A percentile compares a stretch with the other conserved stretches of the same genome.
phyloP scores from a whole-genome alignment of 2,113 vertebrate species.

The Panthera tigris region DNA sequence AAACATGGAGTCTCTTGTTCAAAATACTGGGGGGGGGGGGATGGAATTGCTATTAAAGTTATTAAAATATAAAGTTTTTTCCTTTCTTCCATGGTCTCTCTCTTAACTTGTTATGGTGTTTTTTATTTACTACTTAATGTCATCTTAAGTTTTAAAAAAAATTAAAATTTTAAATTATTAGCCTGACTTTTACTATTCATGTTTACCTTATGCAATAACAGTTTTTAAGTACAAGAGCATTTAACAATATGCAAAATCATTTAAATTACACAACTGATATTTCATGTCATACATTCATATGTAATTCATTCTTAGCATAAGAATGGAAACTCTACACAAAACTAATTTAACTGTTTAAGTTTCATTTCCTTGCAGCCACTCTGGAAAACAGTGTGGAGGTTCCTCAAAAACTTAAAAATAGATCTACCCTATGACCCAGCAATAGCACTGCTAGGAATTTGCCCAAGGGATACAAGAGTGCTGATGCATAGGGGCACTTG shows the following conservation, averaged over 20 bases:
- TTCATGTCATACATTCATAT: not conserved
- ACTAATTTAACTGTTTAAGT: not conserved
- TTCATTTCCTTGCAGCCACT: not conserved
- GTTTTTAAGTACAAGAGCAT: not conserved
- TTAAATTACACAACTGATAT: not conserved
- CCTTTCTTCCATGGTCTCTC: not conserved
- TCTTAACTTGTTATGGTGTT: not conserved
- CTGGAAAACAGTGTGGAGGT: too few relatives aligned
- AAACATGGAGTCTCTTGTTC: not conserved
- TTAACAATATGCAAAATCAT: not conserved
- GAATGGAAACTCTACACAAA: not conserved
- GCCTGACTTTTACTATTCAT: not conserved
- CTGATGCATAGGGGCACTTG: too few relatives aligned
- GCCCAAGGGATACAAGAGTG: too few relatives aligned
- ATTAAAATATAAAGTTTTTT: not conserved
- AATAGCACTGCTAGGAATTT: too few relatives aligned
- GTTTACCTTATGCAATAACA: not conserved
- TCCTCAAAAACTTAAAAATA: too few relatives aligned
- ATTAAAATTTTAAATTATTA: conserved; percentile 20
- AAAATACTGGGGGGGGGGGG: not conserved
- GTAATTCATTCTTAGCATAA: not conserved
- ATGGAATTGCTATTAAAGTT: not conserved
- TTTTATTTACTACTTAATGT: not conserved
- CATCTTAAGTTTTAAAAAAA: not conserved
- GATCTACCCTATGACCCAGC: too few relatives aligned